Conservation (phyloP, 2,113 vertebrate genomes). For the Myotis lucifugus region DNA sequence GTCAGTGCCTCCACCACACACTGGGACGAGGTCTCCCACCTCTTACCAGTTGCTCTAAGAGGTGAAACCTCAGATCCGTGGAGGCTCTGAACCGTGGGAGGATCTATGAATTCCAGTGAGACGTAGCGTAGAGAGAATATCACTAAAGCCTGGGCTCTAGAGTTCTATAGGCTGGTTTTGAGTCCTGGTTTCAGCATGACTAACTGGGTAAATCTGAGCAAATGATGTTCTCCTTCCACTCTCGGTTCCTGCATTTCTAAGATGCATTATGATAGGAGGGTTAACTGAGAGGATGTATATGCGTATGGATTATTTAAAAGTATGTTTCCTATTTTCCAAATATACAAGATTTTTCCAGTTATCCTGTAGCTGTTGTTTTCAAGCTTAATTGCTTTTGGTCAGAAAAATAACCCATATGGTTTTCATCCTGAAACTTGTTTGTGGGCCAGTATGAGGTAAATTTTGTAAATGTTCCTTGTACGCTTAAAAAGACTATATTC, state of each 20-base stretch:
- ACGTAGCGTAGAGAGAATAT: accelerated
- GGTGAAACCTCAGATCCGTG: neutral
- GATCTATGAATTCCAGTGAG: neutral
- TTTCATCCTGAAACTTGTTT: neutral
- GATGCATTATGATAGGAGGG: neutral
- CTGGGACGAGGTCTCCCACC: neutral
- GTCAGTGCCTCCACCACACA: neutral
- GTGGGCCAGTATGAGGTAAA: neutral
- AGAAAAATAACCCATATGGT: neutral
- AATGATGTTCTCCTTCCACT: neutral
- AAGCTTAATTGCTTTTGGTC: neutral
- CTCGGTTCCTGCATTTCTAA: constrained; percentile 12
- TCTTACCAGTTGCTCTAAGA: neutral
- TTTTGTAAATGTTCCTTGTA: constrained; percentile 19
- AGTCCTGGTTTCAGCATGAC: neutral
- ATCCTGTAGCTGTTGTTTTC: neutral
- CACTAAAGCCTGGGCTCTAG: neutral
- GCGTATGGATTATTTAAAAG: neutral
- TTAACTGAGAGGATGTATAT: neutral
- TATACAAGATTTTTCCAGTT: neutral
- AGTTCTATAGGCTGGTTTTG: neutral
- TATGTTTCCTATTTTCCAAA: neutral
- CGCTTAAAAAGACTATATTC: neutral
- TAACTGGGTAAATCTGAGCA: neutral
- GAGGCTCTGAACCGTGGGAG: neutral